Percentiles rank a stretch among this genome's conserved stretches.
These are phyloP conservation scores for Araneus ventricosus DNA, from an alignment of 1,140 invertebrate species.

Conservation along the genomic window DNA sequence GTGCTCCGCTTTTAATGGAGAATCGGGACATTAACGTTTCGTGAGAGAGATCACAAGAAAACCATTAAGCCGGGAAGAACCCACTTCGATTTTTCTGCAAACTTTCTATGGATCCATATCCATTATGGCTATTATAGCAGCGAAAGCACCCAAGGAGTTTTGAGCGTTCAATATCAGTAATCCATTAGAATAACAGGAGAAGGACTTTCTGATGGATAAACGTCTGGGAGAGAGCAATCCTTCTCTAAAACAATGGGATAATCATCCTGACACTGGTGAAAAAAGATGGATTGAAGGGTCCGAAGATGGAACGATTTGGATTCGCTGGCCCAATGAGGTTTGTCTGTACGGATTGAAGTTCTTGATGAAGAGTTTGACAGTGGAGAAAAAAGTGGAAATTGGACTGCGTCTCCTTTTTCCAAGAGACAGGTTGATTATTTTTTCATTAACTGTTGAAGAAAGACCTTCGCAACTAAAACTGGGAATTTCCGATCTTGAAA, in stretches of 20 bases:
- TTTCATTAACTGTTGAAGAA: too few species aligned
- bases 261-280: constrained; percentile 1
- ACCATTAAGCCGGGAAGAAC: background rate
- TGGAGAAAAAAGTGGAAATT: too few species aligned
- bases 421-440: too few species aligned
- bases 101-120: constrained; percentile 1
- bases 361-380: too few species aligned
- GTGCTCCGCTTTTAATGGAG: background rate
- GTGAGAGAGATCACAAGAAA: background rate
- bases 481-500: too few species aligned
- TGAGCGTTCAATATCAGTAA: background rate
- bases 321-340: too few species aligned
- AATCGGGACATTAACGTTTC: background rate
- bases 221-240: background rate
- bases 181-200: constrained; percentile 9
- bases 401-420: too few species aligned
- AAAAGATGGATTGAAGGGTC: background rate
- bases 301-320: background rate
- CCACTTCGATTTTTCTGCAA: background rate
- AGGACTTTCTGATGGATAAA: constrained; percentile 4
- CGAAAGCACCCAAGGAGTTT: background rate
- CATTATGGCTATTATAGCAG: background rate
- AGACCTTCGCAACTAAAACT: too few species aligned
- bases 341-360: too few species aligned
- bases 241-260: background rate